Evolutionary conservation across 2,888 invertebrate species (phyloP).

Genomic region (Phania funesta): DNA sequence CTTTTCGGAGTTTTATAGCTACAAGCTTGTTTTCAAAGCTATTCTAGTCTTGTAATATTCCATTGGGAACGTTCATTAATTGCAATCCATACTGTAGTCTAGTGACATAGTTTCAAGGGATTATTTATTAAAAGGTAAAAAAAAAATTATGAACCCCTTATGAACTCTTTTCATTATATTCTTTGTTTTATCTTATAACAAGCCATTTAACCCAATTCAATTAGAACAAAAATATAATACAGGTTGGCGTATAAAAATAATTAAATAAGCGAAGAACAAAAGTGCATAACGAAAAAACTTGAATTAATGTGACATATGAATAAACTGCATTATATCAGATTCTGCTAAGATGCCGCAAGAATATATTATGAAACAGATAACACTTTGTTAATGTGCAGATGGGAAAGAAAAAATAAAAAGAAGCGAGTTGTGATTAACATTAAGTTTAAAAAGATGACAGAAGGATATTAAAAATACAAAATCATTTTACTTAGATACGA

Average conservation of each 20-base stretch:
- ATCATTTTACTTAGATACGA: too few species aligned
- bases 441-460: too few species aligned
- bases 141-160: not conserved
- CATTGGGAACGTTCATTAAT: not conserved
- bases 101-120: too few species aligned
- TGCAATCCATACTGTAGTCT: not conserved
- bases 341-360: constrained; percentile 2
- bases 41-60: too few species aligned
- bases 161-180: not conserved
- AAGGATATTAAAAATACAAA: too few species aligned
- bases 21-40: too few species aligned
- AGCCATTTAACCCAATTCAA: constrained; percentile 21
- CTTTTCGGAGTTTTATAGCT: too few species aligned
- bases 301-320: constrained; percentile 55
- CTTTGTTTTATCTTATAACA: constrained; percentile 8
- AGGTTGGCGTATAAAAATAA: constrained; percentile 27
- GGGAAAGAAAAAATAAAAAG: not conserved
- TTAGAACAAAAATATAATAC: constrained; percentile 34
- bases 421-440: too few species aligned
- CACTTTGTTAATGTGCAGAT: not conserved
- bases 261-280: constrained; percentile 21
- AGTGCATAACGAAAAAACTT: constrained; percentile 26
- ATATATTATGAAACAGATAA: constrained; percentile 5
- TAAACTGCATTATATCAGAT: constrained; percentile 44
- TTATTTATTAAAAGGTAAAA: not conserved